Percentiles rank a stretch among this genome's conserved stretches.
phyloP scores from a whole-genome alignment of 2,888 invertebrate species.

The Perithous albicinctus region DNA sequence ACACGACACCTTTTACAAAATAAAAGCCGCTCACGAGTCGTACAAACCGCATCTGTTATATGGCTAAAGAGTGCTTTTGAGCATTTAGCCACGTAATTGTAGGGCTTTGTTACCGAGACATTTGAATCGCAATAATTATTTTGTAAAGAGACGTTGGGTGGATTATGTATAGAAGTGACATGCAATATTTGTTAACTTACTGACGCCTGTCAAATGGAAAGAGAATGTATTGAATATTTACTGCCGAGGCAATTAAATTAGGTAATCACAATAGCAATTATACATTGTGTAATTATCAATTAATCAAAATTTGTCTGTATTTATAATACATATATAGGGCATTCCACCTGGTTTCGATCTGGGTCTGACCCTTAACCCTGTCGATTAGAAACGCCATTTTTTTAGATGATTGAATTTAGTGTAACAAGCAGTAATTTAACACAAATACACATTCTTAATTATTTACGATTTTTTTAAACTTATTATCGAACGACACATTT shows the following conservation, averaged over 20 bases:
- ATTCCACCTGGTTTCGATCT: no score
- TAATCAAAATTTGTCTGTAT: background rate
- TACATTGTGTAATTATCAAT: background rate
- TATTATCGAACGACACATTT: no score
- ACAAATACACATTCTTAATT: no score
- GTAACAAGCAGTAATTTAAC: no score
- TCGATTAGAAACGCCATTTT: no score
- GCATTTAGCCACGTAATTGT: background rate
- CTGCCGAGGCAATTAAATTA: background rate
- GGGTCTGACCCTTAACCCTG: no score
- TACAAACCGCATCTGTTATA: slow-evolving; percentile 37
- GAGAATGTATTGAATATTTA: background rate
- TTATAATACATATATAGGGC: no score
- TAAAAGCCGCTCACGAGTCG: slow-evolving; percentile 57
- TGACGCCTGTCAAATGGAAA: background rate
- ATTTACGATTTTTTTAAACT: no score
- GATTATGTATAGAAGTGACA: background rate
- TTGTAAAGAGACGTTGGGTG: background rate
- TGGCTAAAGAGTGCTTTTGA: slow-evolving; percentile 12
- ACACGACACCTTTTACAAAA: slow-evolving; percentile 64
- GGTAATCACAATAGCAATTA: background rate
- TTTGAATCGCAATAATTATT: background rate
- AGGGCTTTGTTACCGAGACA: background rate
- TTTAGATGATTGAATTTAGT: no score
- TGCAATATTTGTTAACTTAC: background rate